Evolutionary conservation across 1,140 invertebrate species (phyloP), one percentile per base, ranked within the genome.

Genomic region (Zaprionus tsacasi): DNA sequence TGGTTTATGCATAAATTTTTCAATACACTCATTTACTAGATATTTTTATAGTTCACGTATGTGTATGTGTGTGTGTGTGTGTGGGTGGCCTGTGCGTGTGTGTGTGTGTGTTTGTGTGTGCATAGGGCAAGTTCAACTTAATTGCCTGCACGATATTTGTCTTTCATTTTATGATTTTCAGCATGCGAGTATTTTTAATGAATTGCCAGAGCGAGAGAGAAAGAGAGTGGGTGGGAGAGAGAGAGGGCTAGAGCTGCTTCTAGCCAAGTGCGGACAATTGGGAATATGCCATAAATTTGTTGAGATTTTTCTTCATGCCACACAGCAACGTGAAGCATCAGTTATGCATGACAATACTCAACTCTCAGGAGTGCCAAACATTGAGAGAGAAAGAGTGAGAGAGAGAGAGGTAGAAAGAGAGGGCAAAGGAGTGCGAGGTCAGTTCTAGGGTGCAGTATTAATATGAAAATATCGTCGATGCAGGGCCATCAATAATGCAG

Each of bases 231-330:
- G 30, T 2, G 33, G 3, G 56, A 15, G 21, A 58, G n/a, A 5
- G 13, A 25, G 66, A 40, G 40, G 6, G n/a, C n/a, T 15, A 45
- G 40, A 45, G 40, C 40, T 45, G 3, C 13, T 7, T 45, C 40
- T 45, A 45, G 21, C 17, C 48, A 57, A 21, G 43, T 50, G 38
- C 36, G 69, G 56, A 66, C 76, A 69, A 71, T 76, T 82, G 82
- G 76, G 65, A 74, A 85, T 85, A 86, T 85, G 65, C 69, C 67
- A 86, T 79, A 86, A 76, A 73, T 68, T 79, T 79, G 66, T 73
- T 73, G 40, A 38, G 59, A 68, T 72, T 82, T 74, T 71, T 57
- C 57, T 33, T 30, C 60, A 57, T 75, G 58, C 54, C 54, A 59
- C 33, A 30, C 56, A 55, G 27, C 27, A 30, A 55, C 13, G 12